Conservation (phyloP, 2,888 invertebrate species). For the Neoaliturus tenellus region DNA sequence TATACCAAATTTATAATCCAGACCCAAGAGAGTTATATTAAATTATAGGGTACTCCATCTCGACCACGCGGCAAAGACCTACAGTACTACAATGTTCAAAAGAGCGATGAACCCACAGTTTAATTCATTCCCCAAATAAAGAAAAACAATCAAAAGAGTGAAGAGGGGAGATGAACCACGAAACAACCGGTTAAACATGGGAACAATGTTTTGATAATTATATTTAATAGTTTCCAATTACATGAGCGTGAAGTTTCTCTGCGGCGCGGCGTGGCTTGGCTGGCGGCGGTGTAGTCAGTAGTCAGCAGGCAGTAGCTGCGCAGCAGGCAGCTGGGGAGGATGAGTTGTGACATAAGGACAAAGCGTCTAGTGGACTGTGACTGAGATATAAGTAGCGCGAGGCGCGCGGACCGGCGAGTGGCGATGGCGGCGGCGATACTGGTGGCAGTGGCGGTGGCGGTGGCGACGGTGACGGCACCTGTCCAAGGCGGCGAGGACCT, state of each 20-base stretch:
- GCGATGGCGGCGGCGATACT: background rate
- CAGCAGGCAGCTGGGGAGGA: background rate
- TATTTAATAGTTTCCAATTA: conserved; percentile 24
- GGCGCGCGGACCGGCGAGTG: background rate
- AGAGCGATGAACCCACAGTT: background rate
- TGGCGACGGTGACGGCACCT: background rate
- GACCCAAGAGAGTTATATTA: no score
- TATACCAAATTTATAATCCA: no score
- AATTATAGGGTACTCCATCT: no score
- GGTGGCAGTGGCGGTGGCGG: background rate
- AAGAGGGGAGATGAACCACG: background rate
- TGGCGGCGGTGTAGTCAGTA: background rate
- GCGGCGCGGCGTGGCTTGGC: background rate
- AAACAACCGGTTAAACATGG: conserved; percentile 2
- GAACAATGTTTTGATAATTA: conserved; percentile 29
- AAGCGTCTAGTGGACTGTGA: conserved; percentile 11
- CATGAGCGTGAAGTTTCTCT: conserved; percentile 29
- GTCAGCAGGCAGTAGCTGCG: background rate
- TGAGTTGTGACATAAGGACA: conserved; percentile 12
- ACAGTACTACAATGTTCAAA: background rate
- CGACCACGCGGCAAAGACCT: no score
- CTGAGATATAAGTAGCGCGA: conserved; percentile 26
- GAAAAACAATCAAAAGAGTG: background rate
- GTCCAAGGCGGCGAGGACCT: background rate
- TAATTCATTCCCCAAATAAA: background rate